Percentiles rank a stretch among this genome's conserved stretches.
Conservation (phyloP, 2,113 vertebrate species). For the Chionodraco myersi region DNA sequence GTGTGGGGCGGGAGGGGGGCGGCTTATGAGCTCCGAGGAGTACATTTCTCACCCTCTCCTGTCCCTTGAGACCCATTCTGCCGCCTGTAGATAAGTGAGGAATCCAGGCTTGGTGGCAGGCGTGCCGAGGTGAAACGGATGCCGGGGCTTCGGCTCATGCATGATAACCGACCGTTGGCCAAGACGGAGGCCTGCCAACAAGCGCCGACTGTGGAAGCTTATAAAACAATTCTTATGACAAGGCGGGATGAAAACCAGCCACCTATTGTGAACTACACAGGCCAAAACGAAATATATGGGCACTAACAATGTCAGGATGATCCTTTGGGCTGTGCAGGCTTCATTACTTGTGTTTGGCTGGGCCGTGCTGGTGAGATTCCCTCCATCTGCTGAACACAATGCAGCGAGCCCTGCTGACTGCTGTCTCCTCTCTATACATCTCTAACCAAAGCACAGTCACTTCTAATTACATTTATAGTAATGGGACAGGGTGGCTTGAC, state of each 20-base stretch:
- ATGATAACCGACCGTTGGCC: slow-evolving; percentile 38
- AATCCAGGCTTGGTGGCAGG: slow-evolving; percentile 64
- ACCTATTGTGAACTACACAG: slow-evolving; percentile 36
- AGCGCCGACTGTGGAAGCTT: not conserved
- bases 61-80: slow-evolving; percentile 70
- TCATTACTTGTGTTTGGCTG: slow-evolving; percentile 48
- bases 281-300: slow-evolving; percentile 44
- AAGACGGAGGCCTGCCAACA: slow-evolving; percentile 44
- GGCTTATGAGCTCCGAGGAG: slow-evolving; percentile 39
- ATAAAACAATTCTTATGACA: slow-evolving; percentile 46
- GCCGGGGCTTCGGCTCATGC: slow-evolving; percentile 44
- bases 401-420: slow-evolving; percentile 47
- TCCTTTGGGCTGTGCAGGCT: slow-evolving; percentile 57
- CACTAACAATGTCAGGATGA: slow-evolving; percentile 43
- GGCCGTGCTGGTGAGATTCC: slow-evolving; percentile 32
- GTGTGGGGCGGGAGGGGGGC: slow-evolving; percentile 27
- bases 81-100: slow-evolving; percentile 75
- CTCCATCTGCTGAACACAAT: slow-evolving; percentile 37
- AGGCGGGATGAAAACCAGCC: slow-evolving; percentile 29
- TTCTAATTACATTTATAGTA: slow-evolving; percentile 65
- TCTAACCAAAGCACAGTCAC: slow-evolving; percentile 63
- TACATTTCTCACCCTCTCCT: slow-evolving; percentile 51
- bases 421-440: slow-evolving; percentile 65
- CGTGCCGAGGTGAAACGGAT: slow-evolving; percentile 56
- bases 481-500: slow-evolving; percentile 33